Percentiles rank a stretch among this genome's conserved stretches.
Evolutionary conservation across 2,113 vertebrate genomes (phyloP).

Genomic region (Numida meleagris): DNA sequence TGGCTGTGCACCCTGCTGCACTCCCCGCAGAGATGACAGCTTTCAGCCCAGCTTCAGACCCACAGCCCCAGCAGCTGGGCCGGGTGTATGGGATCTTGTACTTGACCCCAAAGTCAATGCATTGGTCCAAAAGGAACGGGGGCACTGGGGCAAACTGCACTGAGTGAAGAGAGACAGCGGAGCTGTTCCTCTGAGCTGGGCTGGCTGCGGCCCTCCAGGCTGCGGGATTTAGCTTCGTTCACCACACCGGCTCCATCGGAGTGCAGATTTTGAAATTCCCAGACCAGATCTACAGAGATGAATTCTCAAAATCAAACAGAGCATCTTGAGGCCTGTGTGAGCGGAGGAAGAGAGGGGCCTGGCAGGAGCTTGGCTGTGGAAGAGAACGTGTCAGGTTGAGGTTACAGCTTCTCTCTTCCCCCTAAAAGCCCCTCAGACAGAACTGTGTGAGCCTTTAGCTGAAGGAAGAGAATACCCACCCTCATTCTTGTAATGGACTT

Average conservation of each 20-base stretch:
- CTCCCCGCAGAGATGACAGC: slow-evolving; percentile 10
- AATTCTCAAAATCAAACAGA: not conserved
- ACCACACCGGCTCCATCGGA: not conserved
- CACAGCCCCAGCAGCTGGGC: not conserved
- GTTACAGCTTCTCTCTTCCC: not conserved
- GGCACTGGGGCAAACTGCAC: not conserved
- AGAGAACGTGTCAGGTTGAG: not conserved
- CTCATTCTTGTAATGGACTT: not conserved
- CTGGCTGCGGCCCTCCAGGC: not conserved
- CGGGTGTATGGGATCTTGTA: not conserved
- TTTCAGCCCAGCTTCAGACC: not conserved
- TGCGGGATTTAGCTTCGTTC: not conserved
- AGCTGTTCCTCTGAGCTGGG: not conserved
- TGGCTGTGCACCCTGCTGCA: not conserved
- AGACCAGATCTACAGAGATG: not conserved
- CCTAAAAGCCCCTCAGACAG: not conserved
- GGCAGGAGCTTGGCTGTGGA: not conserved
- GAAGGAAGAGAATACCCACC: not conserved
- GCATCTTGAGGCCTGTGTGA: not conserved
- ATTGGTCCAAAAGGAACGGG: rapidly evolving
- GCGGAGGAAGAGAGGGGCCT: not conserved
- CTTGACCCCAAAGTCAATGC: not conserved
- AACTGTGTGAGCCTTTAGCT: not conserved
- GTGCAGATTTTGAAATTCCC: not conserved
- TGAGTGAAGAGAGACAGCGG: not conserved